Percentiles rank a stretch among this genome's conserved stretches.
Evolutionary conservation across 2,888 invertebrate genomes (phyloP).

Genomic region (Drosophila siamana): DNA sequence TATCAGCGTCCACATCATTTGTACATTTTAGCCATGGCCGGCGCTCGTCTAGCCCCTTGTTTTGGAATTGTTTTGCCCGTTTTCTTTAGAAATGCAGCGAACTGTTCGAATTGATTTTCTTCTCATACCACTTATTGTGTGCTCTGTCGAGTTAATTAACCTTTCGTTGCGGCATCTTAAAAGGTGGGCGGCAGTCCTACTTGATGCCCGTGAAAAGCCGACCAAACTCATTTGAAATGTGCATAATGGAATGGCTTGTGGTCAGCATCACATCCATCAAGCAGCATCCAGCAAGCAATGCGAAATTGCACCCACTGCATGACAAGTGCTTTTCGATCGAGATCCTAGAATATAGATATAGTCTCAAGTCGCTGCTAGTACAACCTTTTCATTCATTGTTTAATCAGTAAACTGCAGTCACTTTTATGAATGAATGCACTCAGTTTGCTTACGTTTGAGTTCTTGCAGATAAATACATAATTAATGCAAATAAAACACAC

Average conservation of each 20-base stretch:
- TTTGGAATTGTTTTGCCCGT: conserved; percentile 67
- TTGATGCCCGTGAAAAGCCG: conserved; percentile 37
- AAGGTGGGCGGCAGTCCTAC: conserved; percentile 53
- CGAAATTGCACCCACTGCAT: conserved; percentile 33
- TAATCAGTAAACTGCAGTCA: neutral
- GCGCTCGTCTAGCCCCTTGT: conserved; percentile 68
- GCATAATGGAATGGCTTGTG: conserved; percentile 29
- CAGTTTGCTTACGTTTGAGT: too few species aligned
- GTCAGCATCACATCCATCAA: neutral
- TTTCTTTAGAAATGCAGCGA: conserved; percentile 71
- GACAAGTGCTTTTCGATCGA: conserved; percentile 34
- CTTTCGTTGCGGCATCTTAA: conserved; percentile 76
- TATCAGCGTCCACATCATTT: conserved; percentile 78
- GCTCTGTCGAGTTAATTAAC: conserved; percentile 69
- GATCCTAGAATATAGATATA: neutral
- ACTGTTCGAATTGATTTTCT: conserved; percentile 72
- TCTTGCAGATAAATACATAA: too few species aligned
- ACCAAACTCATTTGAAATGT: conserved; percentile 36
- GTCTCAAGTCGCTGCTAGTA: neutral
- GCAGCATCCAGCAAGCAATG: neutral
- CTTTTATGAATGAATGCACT: neutral
- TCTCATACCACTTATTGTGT: neutral
- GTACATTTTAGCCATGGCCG: conserved; percentile 84
- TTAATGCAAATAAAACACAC: too few species aligned
- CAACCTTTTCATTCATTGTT: conserved; percentile 17